These are phyloP conservation scores for Chaetops frenatus DNA, from an alignment of 2,113 vertebrate species.

Conservation along the genomic window DNA sequence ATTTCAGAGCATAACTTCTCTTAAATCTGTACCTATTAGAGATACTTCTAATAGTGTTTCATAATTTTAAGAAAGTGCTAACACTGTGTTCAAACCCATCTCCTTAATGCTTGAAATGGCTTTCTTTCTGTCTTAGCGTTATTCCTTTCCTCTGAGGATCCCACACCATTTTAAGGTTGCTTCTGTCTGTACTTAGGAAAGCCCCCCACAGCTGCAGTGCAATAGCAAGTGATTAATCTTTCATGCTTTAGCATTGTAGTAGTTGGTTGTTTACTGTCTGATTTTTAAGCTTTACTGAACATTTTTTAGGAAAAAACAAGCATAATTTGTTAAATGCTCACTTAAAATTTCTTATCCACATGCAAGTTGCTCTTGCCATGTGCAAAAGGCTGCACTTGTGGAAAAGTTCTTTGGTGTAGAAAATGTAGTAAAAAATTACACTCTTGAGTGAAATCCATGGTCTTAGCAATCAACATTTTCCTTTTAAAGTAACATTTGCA, in stretches of 20 bases:
- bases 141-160: not conserved
- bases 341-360: not conserved
- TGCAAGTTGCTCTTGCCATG: not conserved
- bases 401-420: not conserved
- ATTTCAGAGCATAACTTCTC: not conserved
- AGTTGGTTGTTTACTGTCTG: not conserved
- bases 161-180: too few species aligned
- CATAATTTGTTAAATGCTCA: not conserved
- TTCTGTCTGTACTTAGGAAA: not conserved
- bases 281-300: not conserved
- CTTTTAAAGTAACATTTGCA: not conserved
- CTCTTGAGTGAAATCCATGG: not conserved
- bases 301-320: not conserved
- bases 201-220: rapidly evolving
- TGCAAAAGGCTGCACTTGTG: not conserved
- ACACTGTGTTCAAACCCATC: not conserved
- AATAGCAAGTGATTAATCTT: not conserved
- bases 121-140: not conserved
- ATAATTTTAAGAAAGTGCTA: not conserved
- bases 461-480: not conserved
- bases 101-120: not conserved
- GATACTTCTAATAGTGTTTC: not conserved
- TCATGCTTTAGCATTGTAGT: not conserved
- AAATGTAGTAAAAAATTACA: not conserved
- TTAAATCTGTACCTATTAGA: not conserved